Evolutionary conservation across 1,140 invertebrate species (phyloP).

Genomic region (Trypoxylus dichotomus): DNA sequence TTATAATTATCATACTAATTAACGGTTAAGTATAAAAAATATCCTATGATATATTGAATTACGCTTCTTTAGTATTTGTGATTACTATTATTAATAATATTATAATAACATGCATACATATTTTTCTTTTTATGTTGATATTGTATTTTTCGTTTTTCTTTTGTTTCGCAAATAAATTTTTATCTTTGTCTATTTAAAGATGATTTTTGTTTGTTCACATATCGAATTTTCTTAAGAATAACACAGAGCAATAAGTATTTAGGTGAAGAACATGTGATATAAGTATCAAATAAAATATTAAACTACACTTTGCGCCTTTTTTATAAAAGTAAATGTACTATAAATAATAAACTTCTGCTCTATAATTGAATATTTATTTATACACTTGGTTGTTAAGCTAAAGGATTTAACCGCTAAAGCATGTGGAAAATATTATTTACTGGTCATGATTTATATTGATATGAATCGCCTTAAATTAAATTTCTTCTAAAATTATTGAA

Average conservation of each 20-base stretch:
- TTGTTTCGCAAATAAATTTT: conserved; percentile 24
- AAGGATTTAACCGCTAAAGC: too few species aligned
- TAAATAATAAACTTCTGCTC: not conserved
- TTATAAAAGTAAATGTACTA: not conserved
- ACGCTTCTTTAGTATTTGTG: conserved; percentile 30
- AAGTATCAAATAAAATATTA: not conserved
- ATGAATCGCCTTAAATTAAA: too few species aligned
- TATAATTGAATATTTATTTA: too few species aligned
- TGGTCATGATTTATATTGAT: too few species aligned
- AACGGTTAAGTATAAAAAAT: conserved; percentile 27
- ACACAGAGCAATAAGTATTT: not conserved
- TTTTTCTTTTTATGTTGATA: not conserved
- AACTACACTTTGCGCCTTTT: not conserved
- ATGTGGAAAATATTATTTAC: too few species aligned
- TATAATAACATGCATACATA: not conserved
- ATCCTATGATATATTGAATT: conserved; percentile 27
- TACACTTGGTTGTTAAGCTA: too few species aligned
- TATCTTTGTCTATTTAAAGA: conserved; percentile 19
- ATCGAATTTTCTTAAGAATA: not conserved
- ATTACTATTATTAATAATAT: conserved; percentile 22
- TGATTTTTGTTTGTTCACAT: not conserved
- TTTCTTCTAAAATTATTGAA: too few species aligned
- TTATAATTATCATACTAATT: conserved; percentile 34
- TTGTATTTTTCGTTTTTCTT: conserved; percentile 16
- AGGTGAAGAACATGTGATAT: conserved; percentile 1